phyloP scores from a whole-genome alignment of 2,113 vertebrate genomes.

The Excalfactoria chinensis region DNA sequence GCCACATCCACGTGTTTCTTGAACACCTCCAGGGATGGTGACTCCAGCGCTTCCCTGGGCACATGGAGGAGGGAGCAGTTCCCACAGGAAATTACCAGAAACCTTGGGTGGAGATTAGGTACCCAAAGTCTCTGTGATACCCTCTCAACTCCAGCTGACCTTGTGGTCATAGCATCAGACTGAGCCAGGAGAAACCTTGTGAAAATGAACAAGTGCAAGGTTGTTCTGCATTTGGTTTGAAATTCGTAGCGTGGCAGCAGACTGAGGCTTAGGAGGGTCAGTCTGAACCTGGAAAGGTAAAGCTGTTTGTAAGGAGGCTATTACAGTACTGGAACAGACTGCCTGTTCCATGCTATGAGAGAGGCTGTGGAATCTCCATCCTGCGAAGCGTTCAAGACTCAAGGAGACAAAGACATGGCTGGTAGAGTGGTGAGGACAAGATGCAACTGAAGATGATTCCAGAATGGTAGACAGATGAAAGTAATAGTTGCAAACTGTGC shows the following conservation, averaged over 20 bases:
- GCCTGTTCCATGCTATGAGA: neutral
- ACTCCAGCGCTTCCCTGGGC: too few species aligned
- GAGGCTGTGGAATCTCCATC: neutral
- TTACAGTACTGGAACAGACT: neutral
- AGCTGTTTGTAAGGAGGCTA: neutral
- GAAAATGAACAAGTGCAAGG: neutral
- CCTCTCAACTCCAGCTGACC: neutral
- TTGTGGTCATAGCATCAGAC: neutral
- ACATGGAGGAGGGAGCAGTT: neutral
- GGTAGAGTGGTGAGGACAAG: accelerated
- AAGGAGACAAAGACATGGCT: neutral
- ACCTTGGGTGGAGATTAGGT: neutral
- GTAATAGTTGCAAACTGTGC: neutral
- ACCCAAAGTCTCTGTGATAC: neutral
- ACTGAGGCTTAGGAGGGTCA: neutral
- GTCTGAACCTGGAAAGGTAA: neutral
- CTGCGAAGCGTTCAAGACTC: neutral
- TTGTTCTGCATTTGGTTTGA: neutral
- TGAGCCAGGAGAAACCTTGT: neutral
- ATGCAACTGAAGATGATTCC: neutral
- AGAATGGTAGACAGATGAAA: neutral
- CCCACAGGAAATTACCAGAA: neutral
- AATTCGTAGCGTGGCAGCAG: too few species aligned
- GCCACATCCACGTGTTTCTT: too few species aligned
- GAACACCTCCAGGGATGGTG: too few species aligned